Evolutionary conservation across 2,888 invertebrate genomes (phyloP).

Genomic region (Callyntrura guangdongensis): DNA sequence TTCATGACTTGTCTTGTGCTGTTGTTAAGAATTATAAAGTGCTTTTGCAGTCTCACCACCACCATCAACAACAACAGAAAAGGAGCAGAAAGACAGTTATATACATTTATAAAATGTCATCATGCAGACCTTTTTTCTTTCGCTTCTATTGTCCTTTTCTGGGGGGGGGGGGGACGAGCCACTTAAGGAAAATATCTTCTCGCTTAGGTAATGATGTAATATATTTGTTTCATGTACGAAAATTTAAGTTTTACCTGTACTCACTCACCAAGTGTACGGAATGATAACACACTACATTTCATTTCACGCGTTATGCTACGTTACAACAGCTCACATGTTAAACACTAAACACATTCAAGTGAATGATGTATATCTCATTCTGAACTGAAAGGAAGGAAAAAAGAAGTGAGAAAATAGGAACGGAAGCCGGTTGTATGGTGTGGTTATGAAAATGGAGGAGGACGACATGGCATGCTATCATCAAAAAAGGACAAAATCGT

Average conservation of each 20-base stretch:
- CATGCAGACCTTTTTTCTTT: conserved; percentile 65
- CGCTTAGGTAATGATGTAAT: conserved; percentile 77
- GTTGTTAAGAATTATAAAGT: conserved; percentile 78
- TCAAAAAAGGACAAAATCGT: conserved; percentile 69
- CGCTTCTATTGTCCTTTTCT: conserved; percentile 65
- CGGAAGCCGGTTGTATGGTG: conserved; percentile 72
- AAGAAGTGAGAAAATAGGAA: conserved; percentile 64
- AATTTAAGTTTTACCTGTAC: conserved; percentile 61
- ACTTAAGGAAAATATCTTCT: conserved; percentile 78
- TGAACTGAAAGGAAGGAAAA: conserved; percentile 49
- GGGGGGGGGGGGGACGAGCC: conserved; percentile 63
- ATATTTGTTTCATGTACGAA: conserved; percentile 72
- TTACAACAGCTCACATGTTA: not conserved
- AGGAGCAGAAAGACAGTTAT: conserved; percentile 70
- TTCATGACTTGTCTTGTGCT: conserved; percentile 75
- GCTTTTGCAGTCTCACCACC: conserved; percentile 72
- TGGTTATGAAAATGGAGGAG: conserved; percentile 63
- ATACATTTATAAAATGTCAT: conserved; percentile 78
- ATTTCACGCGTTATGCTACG: conserved; percentile 26
- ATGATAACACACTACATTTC: conserved; percentile 35
- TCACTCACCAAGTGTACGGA: conserved; percentile 4
- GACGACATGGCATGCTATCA: conserved; percentile 47
- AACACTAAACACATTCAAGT: not conserved
- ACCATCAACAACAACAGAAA: conserved; percentile 61
- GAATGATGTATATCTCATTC: conserved; percentile 35